These are phyloP conservation scores for Vespertilio murinus DNA, from an alignment of 2,797 vertebrate genomes.

Conservation along the genomic window DNA sequence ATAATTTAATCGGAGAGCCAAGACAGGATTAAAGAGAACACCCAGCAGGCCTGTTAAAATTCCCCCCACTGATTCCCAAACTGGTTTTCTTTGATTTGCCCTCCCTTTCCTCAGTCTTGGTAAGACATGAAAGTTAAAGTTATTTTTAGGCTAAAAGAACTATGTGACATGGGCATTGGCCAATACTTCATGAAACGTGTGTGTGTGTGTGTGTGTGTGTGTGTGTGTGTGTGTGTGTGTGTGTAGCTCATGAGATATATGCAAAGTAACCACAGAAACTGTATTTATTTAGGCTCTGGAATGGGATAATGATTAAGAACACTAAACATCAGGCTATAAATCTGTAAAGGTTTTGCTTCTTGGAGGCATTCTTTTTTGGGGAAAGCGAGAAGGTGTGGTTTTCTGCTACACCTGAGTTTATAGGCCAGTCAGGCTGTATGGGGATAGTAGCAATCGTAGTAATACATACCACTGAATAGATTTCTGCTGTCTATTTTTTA, in stretches of 20 bases:
- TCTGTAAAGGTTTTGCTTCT: not conserved
- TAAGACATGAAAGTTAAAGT: constrained; percentile 53
- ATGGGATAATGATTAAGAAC: constrained; percentile 14
- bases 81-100: constrained; percentile 49
- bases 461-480: not conserved
- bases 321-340: not conserved
- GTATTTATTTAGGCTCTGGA: not conserved
- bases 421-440: not conserved
- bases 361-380: not conserved
- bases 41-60: constrained; percentile 42
- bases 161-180: constrained; percentile 52
- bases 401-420: not conserved
- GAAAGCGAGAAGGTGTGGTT: not conserved
- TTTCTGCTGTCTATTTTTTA: not conserved
- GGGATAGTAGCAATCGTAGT: not conserved
- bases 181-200: constrained; percentile 27
- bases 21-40: constrained; percentile 47
- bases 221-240: not conserved
- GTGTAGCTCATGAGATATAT: not conserved
- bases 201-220: not conserved
- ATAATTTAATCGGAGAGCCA: constrained; percentile 62
- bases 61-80: constrained; percentile 1
- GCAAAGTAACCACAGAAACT: not conserved
- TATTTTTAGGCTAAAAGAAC: constrained; percentile 34
- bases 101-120: constrained; percentile 39